A percentile compares a stretch with the other conserved stretches of the same genome.
Evolutionary conservation across 2,888 invertebrate genomes (phyloP).

Genomic region (Clitarchus hookeri): DNA sequence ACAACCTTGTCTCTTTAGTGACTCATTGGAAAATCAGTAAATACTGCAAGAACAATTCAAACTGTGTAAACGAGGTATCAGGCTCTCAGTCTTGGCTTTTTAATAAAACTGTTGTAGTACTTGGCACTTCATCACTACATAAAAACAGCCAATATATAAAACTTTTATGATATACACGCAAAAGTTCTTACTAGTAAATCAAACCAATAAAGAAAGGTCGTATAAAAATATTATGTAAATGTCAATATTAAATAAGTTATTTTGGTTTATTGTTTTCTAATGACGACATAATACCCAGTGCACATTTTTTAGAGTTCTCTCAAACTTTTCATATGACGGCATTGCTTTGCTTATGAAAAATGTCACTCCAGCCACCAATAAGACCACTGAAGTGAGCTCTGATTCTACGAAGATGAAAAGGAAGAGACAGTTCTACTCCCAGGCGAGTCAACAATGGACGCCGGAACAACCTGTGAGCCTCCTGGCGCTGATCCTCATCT

Average conservation of each 20-base stretch:
- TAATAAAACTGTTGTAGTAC: neutral
- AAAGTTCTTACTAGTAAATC: neutral
- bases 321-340: neutral
- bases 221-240: neutral
- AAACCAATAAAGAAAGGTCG: neutral
- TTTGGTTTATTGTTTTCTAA: neutral
- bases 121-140: neutral
- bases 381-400: neutral
- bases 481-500: constrained; percentile 66
- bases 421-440: neutral
- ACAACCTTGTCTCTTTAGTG: neutral
- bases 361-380: neutral
- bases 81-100: neutral
- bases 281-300: neutral
- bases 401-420: neutral
- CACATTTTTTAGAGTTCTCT: neutral
- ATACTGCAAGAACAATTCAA: neutral
- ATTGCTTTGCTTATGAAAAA: neutral
- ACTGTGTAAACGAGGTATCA: neutral
- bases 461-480: constrained; percentile 66
- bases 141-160: neutral
- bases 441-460: constrained; percentile 53
- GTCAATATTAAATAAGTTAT: neutral
- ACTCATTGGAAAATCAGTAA: neutral
- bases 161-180: neutral